Evolutionary conservation across 2,797 vertebrate species (phyloP).

Genomic region (Sus cebifrons): DNA sequence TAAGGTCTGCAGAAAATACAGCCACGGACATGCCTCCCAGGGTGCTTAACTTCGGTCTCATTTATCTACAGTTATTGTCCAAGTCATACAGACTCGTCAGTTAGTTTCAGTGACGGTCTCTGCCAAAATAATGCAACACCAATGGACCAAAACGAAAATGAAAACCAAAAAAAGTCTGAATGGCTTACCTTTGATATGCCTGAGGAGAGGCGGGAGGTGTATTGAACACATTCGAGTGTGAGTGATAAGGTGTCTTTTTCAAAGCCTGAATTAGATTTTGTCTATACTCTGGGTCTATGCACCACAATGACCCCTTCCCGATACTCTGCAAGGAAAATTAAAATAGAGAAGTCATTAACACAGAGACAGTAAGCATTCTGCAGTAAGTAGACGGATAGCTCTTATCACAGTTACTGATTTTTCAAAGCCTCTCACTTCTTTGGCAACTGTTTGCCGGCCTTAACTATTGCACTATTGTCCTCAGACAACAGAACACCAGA

Average conservation of each 20-base stretch:
- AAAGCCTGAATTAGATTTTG: conserved; percentile 99
- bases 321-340: conserved; percentile 91
- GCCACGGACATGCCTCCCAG: not conserved
- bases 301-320: conserved; percentile 94
- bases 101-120: not conserved
- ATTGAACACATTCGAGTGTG: conserved; percentile 96
- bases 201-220: conserved; percentile 96
- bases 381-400: conserved; percentile 56
- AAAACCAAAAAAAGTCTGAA: conserved; percentile 72
- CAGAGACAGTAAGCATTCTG: conserved; percentile 49
- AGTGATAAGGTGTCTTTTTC: conserved; percentile 99
- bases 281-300: conserved; percentile 94
- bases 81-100: not conserved
- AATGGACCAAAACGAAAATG: conserved; percentile 20
- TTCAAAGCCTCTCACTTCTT: conserved; percentile 75
- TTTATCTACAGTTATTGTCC: conserved; percentile 60
- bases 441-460: conserved; percentile 71
- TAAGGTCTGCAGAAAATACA: not conserved
- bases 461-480: not conserved
- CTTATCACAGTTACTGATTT: conserved; percentile 52
- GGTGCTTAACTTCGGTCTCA: not conserved
- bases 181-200: conserved; percentile 95
- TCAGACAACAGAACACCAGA: not conserved
- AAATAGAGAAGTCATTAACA: conserved; percentile 77
- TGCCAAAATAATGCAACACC: conserved; percentile 77